phyloP scores from a whole-genome alignment of 2,113 vertebrate genomes.

The Brienomyrus brachyistius region DNA sequence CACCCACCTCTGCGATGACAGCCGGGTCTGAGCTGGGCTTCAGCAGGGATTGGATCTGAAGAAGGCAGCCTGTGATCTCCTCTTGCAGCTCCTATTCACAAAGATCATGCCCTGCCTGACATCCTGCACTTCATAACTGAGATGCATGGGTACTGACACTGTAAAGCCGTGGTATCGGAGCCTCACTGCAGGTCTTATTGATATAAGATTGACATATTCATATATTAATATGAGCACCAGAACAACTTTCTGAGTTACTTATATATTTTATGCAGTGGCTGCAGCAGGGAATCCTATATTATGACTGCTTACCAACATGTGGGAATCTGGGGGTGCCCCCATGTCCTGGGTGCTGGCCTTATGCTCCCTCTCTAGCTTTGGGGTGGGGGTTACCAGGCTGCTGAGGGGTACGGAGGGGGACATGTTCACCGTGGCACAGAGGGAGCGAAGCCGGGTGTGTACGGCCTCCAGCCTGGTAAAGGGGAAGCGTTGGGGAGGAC shows the following conservation, averaged over 20 bases:
- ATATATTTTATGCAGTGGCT: background rate
- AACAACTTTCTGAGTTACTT: background rate
- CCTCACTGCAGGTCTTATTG: background rate
- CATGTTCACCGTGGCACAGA: conserved; percentile 22
- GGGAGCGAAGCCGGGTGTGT: conserved; percentile 33
- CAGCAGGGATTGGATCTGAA: conserved; percentile 61
- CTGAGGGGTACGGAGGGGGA: background rate
- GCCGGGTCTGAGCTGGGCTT: conserved; percentile 30
- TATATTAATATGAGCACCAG: no score
- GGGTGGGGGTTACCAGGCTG: background rate
- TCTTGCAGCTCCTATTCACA: conserved; percentile 46
- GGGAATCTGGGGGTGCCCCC: background rate
- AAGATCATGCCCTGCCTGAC: background rate
- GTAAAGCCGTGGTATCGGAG: background rate
- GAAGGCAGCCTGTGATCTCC: conserved; percentile 60
- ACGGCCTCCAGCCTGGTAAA: conserved; percentile 33
- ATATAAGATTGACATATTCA: background rate
- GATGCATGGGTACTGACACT: background rate
- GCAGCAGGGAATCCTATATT: background rate
- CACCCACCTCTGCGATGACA: conserved; percentile 57
- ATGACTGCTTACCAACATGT: background rate
- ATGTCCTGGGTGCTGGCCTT: background rate
- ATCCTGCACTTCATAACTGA: background rate
- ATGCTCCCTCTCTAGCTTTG: background rate
- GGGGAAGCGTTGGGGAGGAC: background rate